Base-by-base conservation (phyloP, 92 coral and sea anemone species). In the Chrysogorgia sp. region DNA sequence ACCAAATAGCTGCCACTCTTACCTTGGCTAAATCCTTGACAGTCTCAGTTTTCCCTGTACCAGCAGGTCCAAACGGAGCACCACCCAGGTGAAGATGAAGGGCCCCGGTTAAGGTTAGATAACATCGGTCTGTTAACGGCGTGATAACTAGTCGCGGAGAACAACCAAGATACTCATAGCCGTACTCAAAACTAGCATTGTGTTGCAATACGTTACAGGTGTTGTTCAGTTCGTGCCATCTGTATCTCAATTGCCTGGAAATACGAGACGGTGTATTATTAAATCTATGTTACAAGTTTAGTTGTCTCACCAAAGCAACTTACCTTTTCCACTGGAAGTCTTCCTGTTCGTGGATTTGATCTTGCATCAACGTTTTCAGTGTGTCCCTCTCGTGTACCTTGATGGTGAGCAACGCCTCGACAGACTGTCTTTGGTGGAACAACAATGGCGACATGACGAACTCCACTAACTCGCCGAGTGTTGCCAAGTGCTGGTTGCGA, bases 11-110 rank as follows among this genome's bases (percentile, higher is more conserved):
- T 24, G 2, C 72, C 2, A 13, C 34, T 26, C 67, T 37, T 66
- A 91, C 98, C 96, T 94, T 94, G 2, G 97, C 98, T 32, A 94
- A 85, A 67, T 94, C 98, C 70, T 94, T 94, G 17, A 94, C 98
- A 55, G 98, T 94, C 57, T 94, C 98, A 34, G 97, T 94, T 82
- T 91, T 94, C 7, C 98, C 98, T 7, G 98, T 94, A 0, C 98
- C 98, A 2, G 98, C 98, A 0, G 98, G 98, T 30, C 98, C 98
- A 10, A 93, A 76, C 13, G 98, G 98, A 15, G 97, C 98, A 20
- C 98, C 98, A 72, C 92, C 82, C 74, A 94, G 58, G 34, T 89
- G 97, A 31, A 94, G 87, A 74, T 92, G 91, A 32, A 94, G 85
- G 5, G 98, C 98, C 35, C 98, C 98, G 26, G 97, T 94, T 71